Percentiles rank a stretch among this genome's conserved stretches.
Conservation (phyloP, 2,797 vertebrate genomes). For the Babyrousa celebensis region DNA sequence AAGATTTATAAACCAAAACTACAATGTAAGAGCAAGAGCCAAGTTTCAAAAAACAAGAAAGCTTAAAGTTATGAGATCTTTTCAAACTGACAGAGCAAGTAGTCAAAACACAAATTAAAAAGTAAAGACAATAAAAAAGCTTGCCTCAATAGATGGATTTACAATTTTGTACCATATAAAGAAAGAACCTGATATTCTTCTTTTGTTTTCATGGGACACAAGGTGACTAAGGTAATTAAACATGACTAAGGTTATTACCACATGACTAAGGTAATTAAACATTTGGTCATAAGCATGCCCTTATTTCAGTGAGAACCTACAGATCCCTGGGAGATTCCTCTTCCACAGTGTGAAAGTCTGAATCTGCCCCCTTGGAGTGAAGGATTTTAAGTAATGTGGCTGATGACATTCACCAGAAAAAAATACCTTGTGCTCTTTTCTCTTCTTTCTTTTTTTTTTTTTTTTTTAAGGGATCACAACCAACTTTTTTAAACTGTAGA, state of each 20-base stretch:
- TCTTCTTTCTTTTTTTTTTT: not conserved
- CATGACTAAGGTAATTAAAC: constrained; percentile 5
- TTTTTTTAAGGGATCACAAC: not conserved
- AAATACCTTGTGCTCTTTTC: not conserved
- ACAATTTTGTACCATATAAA: not conserved
- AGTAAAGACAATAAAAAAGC: not conserved
- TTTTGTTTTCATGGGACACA: not conserved
- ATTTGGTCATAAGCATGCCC: not conserved
- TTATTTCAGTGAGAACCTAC: not conserved
- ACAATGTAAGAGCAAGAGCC: not conserved
- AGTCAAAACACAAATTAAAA: not conserved
- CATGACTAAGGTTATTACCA: too few relatives aligned
- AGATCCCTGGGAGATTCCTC: not conserved
- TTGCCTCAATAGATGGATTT: not conserved
- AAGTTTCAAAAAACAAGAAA: not conserved
- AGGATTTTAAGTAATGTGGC: constrained; percentile 11
- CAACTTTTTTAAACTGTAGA: constrained; percentile 39
- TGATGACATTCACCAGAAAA: not conserved
- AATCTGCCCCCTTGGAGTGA: not conserved
- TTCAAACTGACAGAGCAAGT: not conserved
- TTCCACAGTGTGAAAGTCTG: not conserved
- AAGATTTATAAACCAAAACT: constrained; percentile 23
- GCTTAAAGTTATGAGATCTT: not conserved
- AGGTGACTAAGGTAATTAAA: constrained; percentile 11
- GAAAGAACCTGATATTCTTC: not conserved